Conservation (phyloP, 2,113 vertebrate genomes). For the Benthochromis sp. region DNA sequence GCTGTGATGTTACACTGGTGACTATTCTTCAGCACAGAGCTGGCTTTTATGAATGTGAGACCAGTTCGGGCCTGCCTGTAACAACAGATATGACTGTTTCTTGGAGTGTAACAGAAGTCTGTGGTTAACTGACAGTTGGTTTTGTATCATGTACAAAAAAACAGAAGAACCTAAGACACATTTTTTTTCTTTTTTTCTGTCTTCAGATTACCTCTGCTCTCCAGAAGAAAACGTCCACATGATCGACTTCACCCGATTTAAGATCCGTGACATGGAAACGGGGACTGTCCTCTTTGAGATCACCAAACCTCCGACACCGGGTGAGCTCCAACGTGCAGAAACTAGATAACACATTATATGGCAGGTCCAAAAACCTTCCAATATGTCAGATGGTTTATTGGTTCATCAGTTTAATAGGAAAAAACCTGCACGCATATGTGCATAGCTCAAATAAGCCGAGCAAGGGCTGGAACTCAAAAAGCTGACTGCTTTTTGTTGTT, state of each 20-base stretch:
- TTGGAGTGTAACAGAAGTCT: neutral
- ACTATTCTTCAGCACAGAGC: neutral
- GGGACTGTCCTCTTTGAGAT: constrained; percentile 96
- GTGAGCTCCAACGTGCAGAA: constrained; percentile 51
- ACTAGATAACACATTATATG: neutral
- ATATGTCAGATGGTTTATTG: neutral
- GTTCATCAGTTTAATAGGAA: neutral
- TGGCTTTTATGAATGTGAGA: neutral
- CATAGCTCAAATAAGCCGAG: neutral
- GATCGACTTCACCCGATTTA: constrained; percentile 97
- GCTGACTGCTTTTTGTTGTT: neutral
- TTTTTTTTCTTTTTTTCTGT: neutral
- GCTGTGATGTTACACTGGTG: neutral
- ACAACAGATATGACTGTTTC: neutral
- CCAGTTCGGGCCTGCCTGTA: neutral
- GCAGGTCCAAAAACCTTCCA: neutral
- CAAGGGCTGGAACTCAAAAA: neutral
- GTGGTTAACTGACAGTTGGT: neutral
- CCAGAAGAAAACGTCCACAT: constrained; percentile 95
- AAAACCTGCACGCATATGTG: neutral
- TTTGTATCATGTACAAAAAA: neutral
- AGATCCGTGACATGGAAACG: constrained; percentile 98
- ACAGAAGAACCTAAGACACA: neutral
- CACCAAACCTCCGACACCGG: constrained; percentile 86
- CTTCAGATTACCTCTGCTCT: constrained; percentile 89